Evolutionary conservation across 2,113 vertebrate genomes (phyloP).

Genomic region (Albula goreensis): DNA sequence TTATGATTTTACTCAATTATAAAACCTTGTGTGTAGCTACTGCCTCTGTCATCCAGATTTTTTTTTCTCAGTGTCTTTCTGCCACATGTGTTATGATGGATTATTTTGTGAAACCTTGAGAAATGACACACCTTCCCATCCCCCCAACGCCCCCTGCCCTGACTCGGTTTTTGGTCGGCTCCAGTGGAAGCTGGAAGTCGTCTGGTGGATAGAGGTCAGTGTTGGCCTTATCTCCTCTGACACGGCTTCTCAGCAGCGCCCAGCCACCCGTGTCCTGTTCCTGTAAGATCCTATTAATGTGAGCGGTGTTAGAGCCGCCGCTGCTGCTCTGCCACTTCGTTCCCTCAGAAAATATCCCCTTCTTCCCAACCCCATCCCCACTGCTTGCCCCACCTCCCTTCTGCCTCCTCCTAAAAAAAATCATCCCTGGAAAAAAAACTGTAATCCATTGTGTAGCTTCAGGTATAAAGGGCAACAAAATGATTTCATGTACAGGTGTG

Average conservation of each 20-base stretch:
- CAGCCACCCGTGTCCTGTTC: conserved; percentile 4
- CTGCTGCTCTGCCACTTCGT: neutral
- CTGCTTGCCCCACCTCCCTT: too few relatives aligned
- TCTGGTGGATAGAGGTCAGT: conserved; percentile 3
- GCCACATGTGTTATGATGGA: neutral
- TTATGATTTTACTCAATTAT: neutral
- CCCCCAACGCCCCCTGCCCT: neutral
- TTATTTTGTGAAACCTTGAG: conserved; percentile 1
- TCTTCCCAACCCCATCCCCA: neutral
- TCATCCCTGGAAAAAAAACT: neutral
- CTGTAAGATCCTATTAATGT: conserved; percentile 7
- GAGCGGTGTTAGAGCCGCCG: neutral
- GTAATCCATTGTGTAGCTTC: neutral
- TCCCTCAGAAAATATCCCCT: neutral
- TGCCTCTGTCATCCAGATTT: neutral
- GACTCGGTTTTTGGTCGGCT: neutral
- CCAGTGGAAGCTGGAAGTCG: neutral
- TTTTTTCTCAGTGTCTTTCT: neutral
- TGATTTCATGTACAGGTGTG: neutral
- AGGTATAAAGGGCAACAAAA: neutral
- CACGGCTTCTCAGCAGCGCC: neutral
- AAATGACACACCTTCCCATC: neutral
- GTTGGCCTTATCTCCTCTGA: conserved; percentile 8
- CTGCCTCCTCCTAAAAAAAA: neutral
- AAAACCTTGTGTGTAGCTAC: neutral